A percentile compares a stretch with the other conserved stretches of the same genome.
phyloP scores from a whole-genome alignment of 2,888 invertebrate genomes.

The Strigamia crassipes region DNA sequence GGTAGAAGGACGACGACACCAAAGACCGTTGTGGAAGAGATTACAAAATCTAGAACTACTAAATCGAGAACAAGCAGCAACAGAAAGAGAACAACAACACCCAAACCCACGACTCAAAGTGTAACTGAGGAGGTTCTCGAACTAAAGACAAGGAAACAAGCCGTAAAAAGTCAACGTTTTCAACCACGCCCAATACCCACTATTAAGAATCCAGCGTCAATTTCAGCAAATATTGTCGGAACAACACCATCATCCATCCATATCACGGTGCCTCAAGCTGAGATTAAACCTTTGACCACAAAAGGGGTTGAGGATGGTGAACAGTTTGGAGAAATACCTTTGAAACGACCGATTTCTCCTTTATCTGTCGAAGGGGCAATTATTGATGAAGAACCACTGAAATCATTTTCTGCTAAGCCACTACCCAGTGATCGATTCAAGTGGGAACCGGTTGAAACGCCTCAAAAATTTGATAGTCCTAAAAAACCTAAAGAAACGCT shows the following conservation, averaged over 20 bases:
- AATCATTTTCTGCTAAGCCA: background rate
- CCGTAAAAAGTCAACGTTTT: background rate
- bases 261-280: background rate
- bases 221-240: background rate
- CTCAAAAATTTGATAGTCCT: background rate
- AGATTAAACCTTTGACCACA: background rate
- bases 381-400: background rate
- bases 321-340: background rate
- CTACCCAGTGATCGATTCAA: background rate
- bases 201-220: background rate
- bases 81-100: background rate
- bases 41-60: background rate
- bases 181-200: background rate
- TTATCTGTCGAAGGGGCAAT: background rate
- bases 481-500: background rate
- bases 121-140: background rate
- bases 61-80: background rate
- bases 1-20: constrained; percentile 14
- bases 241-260: background rate
- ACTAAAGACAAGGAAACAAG: background rate
- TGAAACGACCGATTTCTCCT: background rate
- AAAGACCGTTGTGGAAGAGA: background rate
- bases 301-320: background rate
- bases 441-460: background rate
- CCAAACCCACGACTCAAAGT: background rate